Evolutionary conservation across 1,140 invertebrate genomes (phyloP), one percentile per base, ranked within the genome.

Genomic region (Protaetia brevitarsis): DNA sequence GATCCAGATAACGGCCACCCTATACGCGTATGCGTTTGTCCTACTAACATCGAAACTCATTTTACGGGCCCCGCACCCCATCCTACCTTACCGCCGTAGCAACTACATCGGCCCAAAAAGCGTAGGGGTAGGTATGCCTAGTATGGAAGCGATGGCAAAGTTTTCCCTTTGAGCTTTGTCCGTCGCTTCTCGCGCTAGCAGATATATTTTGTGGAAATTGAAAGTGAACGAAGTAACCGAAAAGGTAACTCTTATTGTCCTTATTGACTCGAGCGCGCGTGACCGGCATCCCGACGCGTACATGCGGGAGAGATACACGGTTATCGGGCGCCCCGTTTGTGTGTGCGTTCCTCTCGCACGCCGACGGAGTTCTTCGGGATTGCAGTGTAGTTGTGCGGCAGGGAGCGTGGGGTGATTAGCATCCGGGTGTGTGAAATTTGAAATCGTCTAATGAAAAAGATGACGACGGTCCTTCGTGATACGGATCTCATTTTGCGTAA

Each of bases 201-300:
- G 64, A 65, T 65, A 65, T 58, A 65, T 65, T 65, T 65, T 57
- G 51, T 51, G 64, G 57, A 59, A 65, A 31, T 45, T 65, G 37
- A 65, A 65, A 66, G 65, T 61, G 41, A 61, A 34, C 31, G 65
- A 59, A 66, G 63, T 64, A 64, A 62, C 58, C 61, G 41, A 51
- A 63, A 67, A 68, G 67, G 67, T 68, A 62, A 51, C 64, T 68
- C 59, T 62, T 64, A 63, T 65, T 66, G 59, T 66, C 59, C 37
- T 66, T 66, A 62, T 51, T 65, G 58, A 61, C 41, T 68, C 28
- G 23, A 16, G 10, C n/a, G 31, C 61, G 51, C 67, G 67, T 68
- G 67, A 66, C 59, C 41, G 13, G 67, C 11, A 59, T 66, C 21
- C 64, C 34, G 3, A 36, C 28, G 62, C 37, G 34, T 37, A 37